Evolutionary conservation across 1,140 invertebrate species (phyloP).

Genomic region (Diorhabda carinulata): DNA sequence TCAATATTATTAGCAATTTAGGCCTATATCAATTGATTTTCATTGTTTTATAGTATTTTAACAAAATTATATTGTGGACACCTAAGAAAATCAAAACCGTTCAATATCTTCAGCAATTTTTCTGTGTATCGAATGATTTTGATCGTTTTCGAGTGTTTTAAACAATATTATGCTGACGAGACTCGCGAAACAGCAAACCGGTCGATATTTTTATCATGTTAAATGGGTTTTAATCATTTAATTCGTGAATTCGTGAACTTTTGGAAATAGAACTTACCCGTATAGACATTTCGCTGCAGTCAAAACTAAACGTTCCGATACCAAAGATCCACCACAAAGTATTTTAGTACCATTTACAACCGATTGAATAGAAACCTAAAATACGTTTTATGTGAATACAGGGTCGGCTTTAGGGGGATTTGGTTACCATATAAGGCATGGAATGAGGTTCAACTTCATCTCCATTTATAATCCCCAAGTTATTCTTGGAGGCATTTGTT

Average conservation of each 20-base stretch:
- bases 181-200: too few species aligned
- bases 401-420: background rate
- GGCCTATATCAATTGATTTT: too few species aligned
- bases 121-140: too few species aligned
- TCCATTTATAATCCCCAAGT: slow-evolving; percentile 34
- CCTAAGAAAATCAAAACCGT: too few species aligned
- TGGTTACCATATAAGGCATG: slow-evolving; percentile 46
- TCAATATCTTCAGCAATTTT: too few species aligned
- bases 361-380: slow-evolving; percentile 24
- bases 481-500: background rate
- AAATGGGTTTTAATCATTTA: too few species aligned
- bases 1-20: too few species aligned
- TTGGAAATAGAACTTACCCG: slow-evolving; percentile 15
- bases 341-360: slow-evolving; percentile 19
- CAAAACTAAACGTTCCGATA: slow-evolving; percentile 19
- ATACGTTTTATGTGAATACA: slow-evolving; percentile 6
- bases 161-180: too few species aligned
- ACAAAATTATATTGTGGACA: background rate
- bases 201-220: background rate
- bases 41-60: background rate
- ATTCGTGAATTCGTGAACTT: too few species aligned
- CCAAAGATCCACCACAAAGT: slow-evolving; percentile 27
- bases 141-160: too few species aligned
- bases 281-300: slow-evolving; percentile 30
- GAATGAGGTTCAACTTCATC: slow-evolving; percentile 39